These are phyloP conservation scores for Cheilinus undulatus DNA, from an alignment of 2,113 vertebrate genomes.

Conservation along the genomic window DNA sequence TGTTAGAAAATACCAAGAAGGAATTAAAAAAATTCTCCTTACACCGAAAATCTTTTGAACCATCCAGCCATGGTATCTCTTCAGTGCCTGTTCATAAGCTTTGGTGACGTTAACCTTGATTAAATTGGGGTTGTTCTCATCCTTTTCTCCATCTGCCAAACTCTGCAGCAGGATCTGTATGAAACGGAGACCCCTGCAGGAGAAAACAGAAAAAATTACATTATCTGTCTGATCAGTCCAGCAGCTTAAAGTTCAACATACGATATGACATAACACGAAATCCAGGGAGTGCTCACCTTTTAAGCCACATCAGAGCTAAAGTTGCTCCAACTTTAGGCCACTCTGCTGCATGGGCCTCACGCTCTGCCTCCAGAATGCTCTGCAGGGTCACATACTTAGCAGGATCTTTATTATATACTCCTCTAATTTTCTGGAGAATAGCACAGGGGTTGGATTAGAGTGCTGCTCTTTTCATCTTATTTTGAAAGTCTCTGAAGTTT, in stretches of 20 bases:
- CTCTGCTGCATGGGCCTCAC: conserved; percentile 83
- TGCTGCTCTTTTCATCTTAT: no score
- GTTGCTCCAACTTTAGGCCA: conserved; percentile 96
- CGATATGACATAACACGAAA: background rate
- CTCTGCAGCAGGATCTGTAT: conserved; percentile 96
- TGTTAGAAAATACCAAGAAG: background rate
- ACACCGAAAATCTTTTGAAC: conserved; percentile 93
- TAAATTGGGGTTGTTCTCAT: conserved; percentile 92
- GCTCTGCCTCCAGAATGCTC: conserved; percentile 91
- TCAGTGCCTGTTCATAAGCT: conserved; percentile 93
- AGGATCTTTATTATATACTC: conserved; percentile 90
- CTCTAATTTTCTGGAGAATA: conserved; percentile 89
- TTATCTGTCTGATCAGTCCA: background rate
- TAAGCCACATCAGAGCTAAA: conserved; percentile 95
- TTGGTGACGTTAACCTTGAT: conserved; percentile 92
- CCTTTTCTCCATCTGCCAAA: conserved; percentile 91
- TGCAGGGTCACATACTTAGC: conserved; percentile 91
- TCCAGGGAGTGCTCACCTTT: conserved; percentile 84
- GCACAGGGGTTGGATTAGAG: background rate
- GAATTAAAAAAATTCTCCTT: conserved; percentile 42
- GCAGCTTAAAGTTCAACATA: background rate
- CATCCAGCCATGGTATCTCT: conserved; percentile 94
- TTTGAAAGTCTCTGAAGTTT: no score
- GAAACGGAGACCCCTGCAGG: conserved; percentile 91
- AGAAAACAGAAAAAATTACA: background rate